These are phyloP conservation scores for Myiagra hebetior DNA, from an alignment of 2,113 vertebrate genomes.

Conservation along the genomic window DNA sequence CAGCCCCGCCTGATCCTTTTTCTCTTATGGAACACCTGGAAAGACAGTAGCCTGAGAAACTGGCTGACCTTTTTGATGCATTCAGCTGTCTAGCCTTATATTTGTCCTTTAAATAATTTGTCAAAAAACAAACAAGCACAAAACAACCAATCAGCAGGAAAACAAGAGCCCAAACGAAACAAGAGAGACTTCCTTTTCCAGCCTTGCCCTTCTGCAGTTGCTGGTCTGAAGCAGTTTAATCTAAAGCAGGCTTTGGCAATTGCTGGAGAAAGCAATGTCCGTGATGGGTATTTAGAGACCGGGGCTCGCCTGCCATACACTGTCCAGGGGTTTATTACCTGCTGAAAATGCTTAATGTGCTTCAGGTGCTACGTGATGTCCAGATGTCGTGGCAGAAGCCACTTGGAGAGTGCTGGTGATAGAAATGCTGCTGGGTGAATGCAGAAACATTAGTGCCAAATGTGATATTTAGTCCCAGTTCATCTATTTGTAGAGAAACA, in stretches of 20 bases:
- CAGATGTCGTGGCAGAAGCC: conserved; percentile 42
- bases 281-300: conserved; percentile 27
- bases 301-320: not conserved
- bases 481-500: not conserved
- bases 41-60: conserved; percentile 37
- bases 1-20: not conserved
- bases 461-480: not conserved
- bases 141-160: not conserved
- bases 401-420: conserved; percentile 12
- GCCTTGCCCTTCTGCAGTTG: conserved; percentile 16
- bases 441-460: not conserved
- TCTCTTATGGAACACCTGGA: not conserved
- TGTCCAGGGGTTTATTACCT: conserved; percentile 58
- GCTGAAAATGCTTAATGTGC: conserved; percentile 57
- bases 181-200: conserved; percentile 23
- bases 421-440: conserved; percentile 8
- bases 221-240: conserved; percentile 47
- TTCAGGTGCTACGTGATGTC: conserved; percentile 38
- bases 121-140: not conserved
- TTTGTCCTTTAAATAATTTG: conserved; percentile 24
- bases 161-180: conserved; percentile 17
- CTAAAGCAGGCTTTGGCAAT: conserved; percentile 50
- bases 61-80: conserved; percentile 15
- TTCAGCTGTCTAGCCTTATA: conserved; percentile 15
- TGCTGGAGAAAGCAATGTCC: conserved; percentile 52